Evolutionary conservation across 1,140 invertebrate species (phyloP), one percentile per base, ranked within the genome.

Genomic region (Andrena cerasifolii): DNA sequence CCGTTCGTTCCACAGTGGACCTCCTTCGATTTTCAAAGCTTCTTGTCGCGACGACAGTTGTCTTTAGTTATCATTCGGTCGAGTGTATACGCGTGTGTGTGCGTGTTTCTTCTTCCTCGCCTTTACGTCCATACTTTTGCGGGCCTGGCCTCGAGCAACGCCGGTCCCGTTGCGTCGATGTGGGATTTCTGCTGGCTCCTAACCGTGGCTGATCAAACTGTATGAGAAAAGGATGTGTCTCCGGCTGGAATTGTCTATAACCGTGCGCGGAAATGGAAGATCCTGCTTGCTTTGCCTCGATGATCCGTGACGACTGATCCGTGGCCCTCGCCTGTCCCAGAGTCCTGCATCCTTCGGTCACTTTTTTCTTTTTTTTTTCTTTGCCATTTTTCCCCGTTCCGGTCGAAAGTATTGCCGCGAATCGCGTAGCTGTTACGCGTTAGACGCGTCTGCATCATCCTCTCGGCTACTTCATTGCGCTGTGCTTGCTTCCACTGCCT

Each of bases 391-490:
- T 49, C 18, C 47, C 40, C 24, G 31, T 40, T 16, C 33, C 71
- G n/a, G 68, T 79, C 67, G 51, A 79, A 79, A 74, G 62, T 76
- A 71, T 84, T 62, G 59, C 53, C 49, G 85, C 87, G 89, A 89
- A 88, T 89, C 87, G 84, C 87, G 86, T 89, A 90, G 87, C 74
- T 83, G 88, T 89, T 90, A 89, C 88, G 83, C 87, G 85, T 89
- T 87, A 88, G 82, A 86, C 87, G 83, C 83, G 26, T 61, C 7
- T 10, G 26, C 3, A n/a, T 33, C 40, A 49, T 40, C 24, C 58
- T 14, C n/a, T 68, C 31, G 49, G 51, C 58, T 62, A 14, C n/a
- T 80, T 75, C 18, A 1, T 47, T 78, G 36, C 36, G 36, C 65
- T 24, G 40, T 26, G 45, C 40, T 47, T 36, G 0, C 1, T 24